Base-by-base conservation (phyloP, 2,797 vertebrate genomes). In the Ciconia nigra region DNA sequence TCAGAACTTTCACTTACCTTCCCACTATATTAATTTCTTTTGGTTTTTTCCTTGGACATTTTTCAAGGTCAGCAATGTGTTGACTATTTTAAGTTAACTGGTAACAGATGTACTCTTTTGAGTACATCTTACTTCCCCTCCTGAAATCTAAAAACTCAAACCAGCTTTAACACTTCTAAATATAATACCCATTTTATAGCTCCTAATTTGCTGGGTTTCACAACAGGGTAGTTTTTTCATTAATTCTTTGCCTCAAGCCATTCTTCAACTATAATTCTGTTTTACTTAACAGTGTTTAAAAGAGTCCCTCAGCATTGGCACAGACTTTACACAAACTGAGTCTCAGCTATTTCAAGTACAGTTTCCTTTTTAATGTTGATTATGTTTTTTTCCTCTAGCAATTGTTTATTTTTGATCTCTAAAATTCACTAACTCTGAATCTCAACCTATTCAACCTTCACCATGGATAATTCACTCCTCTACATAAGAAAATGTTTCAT, bases 131-230 rank as follows among this genome's bases (percentile, higher is more conserved):
- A 81, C 70, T 86, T 92, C 46, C 39, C 21, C 2, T 89, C n/a
- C 78, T 91, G 95, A 97, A 97, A 95, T 54, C 42, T 93, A 77
- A 72, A 95, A 96, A 93, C 63, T 93, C 83, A 91, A 96, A 97
- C 37, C 88, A 73, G 71, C 80, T 94, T 97, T 94, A 96, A 94
- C 66, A 90, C 33, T 97, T 92, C 89, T 97, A 97, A 97, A 97
- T 97, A 97, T 94, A 97, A 97, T 95, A 96, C 44, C 35, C 7
- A 51, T 86, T 97, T 97, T 92, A 95, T 92, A 96, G 70, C 21
- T 97, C 65, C 72, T 97, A 97, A 98, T 98, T 97, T 97, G 87
- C 89, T 97, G 47, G 52, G 39, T 96, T 95, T 97, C 94, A 97
- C 71, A 97, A 97, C 63, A 95, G 74, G 41, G 51, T 87, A 94